These are phyloP conservation scores for Rhincodon typus DNA, from an alignment of 2,797 vertebrate genomes.

Conservation along the genomic window DNA sequence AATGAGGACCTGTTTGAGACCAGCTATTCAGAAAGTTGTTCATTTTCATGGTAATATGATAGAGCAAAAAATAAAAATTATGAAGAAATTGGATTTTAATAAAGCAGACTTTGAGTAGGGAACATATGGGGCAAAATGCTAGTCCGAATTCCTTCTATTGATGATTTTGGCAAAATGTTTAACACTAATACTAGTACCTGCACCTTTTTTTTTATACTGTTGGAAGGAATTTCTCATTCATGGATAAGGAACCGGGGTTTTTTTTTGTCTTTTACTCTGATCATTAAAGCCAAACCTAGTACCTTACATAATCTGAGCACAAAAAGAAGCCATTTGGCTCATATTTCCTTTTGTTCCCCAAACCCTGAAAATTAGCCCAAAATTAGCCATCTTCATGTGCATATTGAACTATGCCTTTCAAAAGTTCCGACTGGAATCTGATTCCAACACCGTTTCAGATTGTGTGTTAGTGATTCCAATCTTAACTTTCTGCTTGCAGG, in stretches of 20 bases:
- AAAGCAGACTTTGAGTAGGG: not conserved
- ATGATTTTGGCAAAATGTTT: not conserved
- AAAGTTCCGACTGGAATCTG: not conserved
- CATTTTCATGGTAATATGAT: not conserved
- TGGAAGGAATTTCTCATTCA: not conserved
- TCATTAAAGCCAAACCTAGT: not conserved
- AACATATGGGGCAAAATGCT: not conserved
- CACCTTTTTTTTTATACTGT: not conserved
- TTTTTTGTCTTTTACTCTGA: not conserved
- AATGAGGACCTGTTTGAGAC: not conserved
- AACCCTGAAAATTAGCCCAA: not conserved
- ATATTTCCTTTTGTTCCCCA: too few relatives aligned
- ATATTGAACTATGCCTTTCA: not conserved
- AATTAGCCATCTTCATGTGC: not conserved
- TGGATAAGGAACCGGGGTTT: not conserved
- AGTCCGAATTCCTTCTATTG: not conserved
- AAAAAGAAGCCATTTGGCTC: not conserved
- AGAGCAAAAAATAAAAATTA: not conserved
- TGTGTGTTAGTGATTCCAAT: not conserved
- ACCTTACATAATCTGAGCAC: not conserved
- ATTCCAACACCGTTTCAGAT: not conserved
- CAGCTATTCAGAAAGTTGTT: not conserved
- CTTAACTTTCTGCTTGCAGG: not conserved
- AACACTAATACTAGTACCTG: not conserved
- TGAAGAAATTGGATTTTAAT: not conserved